Conservation (phyloP, 2,797 vertebrate species). For the Diglossa cyanea region DNA sequence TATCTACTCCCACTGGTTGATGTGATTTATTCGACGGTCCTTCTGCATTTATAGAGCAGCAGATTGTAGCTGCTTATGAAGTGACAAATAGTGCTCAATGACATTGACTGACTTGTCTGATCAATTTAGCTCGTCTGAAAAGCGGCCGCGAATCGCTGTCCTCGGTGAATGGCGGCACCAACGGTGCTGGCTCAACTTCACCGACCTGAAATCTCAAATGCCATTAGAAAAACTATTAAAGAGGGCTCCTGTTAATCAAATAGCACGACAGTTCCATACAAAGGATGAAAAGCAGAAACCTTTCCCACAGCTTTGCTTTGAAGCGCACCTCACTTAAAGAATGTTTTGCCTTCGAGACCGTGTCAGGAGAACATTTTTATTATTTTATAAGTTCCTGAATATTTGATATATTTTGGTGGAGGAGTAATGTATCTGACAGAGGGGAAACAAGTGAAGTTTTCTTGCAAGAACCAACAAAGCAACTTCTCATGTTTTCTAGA, state of each 20-base stretch:
- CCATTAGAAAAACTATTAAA: not conserved
- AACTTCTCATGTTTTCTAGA: not conserved
- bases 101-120: conserved; percentile 91
- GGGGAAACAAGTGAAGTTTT: not conserved
- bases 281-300: not conserved
- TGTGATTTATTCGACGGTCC: conserved; percentile 87
- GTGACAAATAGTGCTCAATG: conserved; percentile 82
- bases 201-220: not conserved
- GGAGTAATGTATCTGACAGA: not conserved
- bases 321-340: not conserved
- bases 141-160: conserved; percentile 77
- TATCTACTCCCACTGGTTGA: conserved; percentile 85
- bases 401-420: not conserved
- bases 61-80: conserved; percentile 80
- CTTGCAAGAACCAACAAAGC: not conserved
- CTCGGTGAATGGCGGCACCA: conserved; percentile 71
- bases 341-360: not conserved
- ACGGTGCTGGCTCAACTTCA: conserved; percentile 66
- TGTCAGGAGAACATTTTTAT: not conserved
- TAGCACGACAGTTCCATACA: rapidly evolving
- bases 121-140: conserved; percentile 86
- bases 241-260: not conserved
- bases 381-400: not conserved
- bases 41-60: conserved; percentile 80
- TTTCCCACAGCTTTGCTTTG: not conserved